These are phyloP conservation scores for Tethea ocularis DNA, from an alignment of 2,888 invertebrate species.

Conservation along the genomic window DNA sequence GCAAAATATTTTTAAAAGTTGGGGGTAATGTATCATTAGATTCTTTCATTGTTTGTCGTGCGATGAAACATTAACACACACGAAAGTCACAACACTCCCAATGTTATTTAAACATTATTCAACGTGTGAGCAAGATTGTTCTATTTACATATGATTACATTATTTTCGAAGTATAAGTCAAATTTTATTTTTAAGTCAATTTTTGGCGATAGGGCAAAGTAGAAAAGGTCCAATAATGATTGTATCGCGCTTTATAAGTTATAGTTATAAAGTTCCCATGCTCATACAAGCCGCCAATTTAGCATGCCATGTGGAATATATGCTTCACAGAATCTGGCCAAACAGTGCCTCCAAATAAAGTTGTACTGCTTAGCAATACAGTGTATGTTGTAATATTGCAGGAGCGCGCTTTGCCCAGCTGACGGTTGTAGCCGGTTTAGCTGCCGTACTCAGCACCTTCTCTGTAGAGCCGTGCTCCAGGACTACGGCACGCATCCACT, in stretches of 20 bases:
- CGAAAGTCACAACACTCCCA: constrained; percentile 16
- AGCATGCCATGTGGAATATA: neutral
- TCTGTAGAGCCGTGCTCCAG: constrained; percentile 65
- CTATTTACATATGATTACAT: neutral
- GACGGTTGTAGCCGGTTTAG: constrained; percentile 63
- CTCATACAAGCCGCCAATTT: neutral
- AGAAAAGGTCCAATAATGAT: neutral
- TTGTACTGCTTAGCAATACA: constrained; percentile 14
- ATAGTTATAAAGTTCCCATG: too few species aligned
- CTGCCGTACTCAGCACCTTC: constrained; percentile 58
- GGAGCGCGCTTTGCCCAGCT: constrained; percentile 76
- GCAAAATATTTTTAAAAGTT: neutral
- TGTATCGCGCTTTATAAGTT: too few species aligned
- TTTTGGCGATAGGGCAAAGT: neutral
- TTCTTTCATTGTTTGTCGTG: constrained; percentile 16
- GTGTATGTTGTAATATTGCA: constrained; percentile 42
- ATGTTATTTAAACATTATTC: constrained; percentile 28
- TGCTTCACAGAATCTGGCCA: neutral
- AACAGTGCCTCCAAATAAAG: too few species aligned
- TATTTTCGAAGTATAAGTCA: neutral
- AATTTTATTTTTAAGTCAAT: neutral
- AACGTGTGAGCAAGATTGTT: constrained; percentile 13
- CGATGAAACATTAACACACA: constrained; percentile 21
- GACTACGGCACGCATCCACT: constrained; percentile 66
- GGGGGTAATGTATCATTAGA: neutral